Conservation (phyloP, 2,113 vertebrate genomes). For the Gallinago undulata region DNA sequence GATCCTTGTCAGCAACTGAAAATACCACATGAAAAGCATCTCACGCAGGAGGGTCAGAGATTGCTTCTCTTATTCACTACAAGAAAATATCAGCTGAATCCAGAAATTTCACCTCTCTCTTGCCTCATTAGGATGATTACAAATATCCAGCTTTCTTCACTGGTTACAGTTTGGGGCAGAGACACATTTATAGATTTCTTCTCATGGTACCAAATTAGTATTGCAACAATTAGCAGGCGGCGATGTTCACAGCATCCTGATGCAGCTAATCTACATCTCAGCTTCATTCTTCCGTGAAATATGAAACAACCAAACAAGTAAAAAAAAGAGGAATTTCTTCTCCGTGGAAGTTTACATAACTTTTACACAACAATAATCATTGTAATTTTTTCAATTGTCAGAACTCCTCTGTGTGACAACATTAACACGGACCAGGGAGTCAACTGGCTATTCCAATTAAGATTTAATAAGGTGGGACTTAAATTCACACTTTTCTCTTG, state of each 20-base stretch:
- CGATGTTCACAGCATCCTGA: neutral
- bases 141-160: neutral
- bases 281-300: neutral
- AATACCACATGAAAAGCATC: neutral
- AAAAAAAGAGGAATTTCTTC: neutral
- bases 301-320: neutral
- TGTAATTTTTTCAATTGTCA: neutral
- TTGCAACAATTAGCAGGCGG: neutral
- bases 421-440: neutral
- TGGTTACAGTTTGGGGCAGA: neutral
- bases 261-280: neutral
- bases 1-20: neutral
- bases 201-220: neutral
- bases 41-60: neutral
- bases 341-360: neutral
- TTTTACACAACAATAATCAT: accelerated
- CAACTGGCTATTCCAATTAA: neutral
- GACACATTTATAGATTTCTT: neutral
- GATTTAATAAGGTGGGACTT: neutral
- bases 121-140: neutral
- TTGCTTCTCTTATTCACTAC: neutral
- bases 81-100: neutral
- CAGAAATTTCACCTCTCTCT: neutral
- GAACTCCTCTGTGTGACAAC: neutral
- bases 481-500: neutral